Conservation (phyloP, 2,888 invertebrate genomes). For the Drosophila kanekoi region DNA sequence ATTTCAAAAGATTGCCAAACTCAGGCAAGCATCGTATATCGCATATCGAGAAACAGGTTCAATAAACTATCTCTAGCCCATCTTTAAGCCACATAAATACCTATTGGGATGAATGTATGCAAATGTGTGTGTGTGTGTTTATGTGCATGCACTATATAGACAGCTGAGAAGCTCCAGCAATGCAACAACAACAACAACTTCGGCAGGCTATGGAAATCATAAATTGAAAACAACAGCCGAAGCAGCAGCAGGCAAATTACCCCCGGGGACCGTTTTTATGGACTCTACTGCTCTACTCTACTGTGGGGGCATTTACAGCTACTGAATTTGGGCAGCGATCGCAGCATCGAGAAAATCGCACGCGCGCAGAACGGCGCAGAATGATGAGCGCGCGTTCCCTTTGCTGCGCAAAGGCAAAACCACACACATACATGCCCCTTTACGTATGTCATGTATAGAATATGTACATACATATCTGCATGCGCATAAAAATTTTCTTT, state of each 20-base stretch:
- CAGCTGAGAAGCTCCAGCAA: constrained; percentile 45
- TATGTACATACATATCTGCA: constrained; percentile 1
- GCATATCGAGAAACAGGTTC: constrained; percentile 28
- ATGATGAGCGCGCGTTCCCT: constrained; percentile 29
- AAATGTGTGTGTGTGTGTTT: not conserved
- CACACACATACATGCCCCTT: not conserved
- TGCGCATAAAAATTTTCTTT: constrained; percentile 19
- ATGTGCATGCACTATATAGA: not conserved
- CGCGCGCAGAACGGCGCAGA: constrained; percentile 9
- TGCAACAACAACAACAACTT: constrained; percentile 21
- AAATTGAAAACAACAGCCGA: constrained; percentile 30
- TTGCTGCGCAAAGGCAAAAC: constrained; percentile 1
- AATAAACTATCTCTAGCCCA: constrained; percentile 21
- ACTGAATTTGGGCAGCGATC: constrained; percentile 42
- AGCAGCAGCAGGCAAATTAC: constrained; percentile 6
- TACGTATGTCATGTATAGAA: constrained; percentile 1
- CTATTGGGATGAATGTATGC: constrained; percentile 19
- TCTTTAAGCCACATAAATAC: constrained; percentile 19
- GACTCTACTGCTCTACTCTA: constrained; percentile 19
- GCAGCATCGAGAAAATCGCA: not conserved
- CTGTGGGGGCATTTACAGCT: constrained; percentile 29
- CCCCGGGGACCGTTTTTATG: constrained; percentile 27
- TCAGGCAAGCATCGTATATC: constrained; percentile 15
- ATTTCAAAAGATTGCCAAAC: constrained; percentile 2
- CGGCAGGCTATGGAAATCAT: constrained; percentile 25